Base-by-base conservation (phyloP, 2,113 vertebrate species). In the Pomatostomus ruficeps region DNA sequence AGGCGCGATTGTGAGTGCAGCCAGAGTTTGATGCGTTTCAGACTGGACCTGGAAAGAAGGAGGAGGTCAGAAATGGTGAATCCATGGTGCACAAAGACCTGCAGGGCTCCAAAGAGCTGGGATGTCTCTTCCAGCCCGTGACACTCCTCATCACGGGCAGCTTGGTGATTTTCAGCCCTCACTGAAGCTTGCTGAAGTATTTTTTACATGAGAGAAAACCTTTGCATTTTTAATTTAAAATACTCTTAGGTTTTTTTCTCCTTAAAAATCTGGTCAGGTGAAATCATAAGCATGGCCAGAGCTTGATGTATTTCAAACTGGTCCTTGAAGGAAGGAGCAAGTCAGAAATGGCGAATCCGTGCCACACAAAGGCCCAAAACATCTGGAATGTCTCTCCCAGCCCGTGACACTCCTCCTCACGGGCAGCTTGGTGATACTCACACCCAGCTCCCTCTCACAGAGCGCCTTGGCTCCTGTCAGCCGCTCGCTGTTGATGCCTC, bases 191-290 rank as follows among this genome's bases (percentile, higher is more conserved):
- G 63, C 72, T 91, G 75, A 80, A 74, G 48, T 63, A 62, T 87
- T 91, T 96, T 97, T 90, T 76, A 79, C 6, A 6, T 35, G 61
- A 82, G 54, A 59, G 40, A 78, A 75, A 52, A 24, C 15, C 51
- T 94, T 75, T 74, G 43, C 36, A 16, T 43, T 85, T 91, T 83
- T 29, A 87, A 87, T 89, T 82, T 59, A 89, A 91, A 88, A 79
- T 65, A 36, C 12, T 58, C 1, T 25, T 11, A n/a, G n/a, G n/a
- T 31, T 4, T 22, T 40, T n/a, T 3, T 2, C 2, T 6, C 5
- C 6, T 67, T 46, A 61, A 45, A 68, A 45, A 57, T 52, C 54
- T 40, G 19, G 4, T 79, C 40, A 28, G 33, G 11, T 79, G 85
- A 73, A 85, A 22, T 13, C 23, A 35, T 35, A 62, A 91, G 73